A percentile compares a stretch with the other conserved stretches of the same genome.
Conservation (phyloP, 2,113 vertebrate species). For the Hyperoodon ampullatus region DNA sequence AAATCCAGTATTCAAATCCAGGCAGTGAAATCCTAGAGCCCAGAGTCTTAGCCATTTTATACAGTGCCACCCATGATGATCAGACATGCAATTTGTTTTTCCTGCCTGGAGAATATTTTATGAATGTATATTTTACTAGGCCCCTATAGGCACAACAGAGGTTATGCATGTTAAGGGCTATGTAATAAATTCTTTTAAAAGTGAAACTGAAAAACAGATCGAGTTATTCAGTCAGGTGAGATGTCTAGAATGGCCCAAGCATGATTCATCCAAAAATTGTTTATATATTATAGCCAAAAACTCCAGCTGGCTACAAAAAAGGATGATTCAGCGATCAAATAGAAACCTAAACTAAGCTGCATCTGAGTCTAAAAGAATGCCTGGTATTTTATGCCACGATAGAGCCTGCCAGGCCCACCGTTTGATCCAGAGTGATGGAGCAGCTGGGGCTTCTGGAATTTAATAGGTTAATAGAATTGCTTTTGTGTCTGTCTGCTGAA, state of each 20-base stretch:
- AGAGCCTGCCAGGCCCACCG: neutral
- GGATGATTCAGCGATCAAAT: conserved; percentile 2
- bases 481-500: neutral
- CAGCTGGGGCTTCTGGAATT: neutral
- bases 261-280: conserved; percentile 18
- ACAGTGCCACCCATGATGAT: fast-evolving
- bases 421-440: neutral
- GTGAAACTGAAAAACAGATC: neutral
- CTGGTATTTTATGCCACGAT: neutral
- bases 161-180: neutral
- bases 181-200: neutral
- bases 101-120: neutral
- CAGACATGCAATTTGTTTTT: neutral
- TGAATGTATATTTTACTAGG: neutral
- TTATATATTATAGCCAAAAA: neutral
- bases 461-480: neutral
- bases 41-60: neutral
- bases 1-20: neutral
- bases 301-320: conserved; percentile 13
- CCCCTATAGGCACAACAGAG: neutral
- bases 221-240: neutral
- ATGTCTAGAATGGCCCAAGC: neutral
- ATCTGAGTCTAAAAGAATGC: conserved; percentile 48
- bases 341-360: neutral
- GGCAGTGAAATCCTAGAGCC: neutral